phyloP scores from a whole-genome alignment of 2,888 invertebrate genomes.

The Coleophora deauratella region DNA sequence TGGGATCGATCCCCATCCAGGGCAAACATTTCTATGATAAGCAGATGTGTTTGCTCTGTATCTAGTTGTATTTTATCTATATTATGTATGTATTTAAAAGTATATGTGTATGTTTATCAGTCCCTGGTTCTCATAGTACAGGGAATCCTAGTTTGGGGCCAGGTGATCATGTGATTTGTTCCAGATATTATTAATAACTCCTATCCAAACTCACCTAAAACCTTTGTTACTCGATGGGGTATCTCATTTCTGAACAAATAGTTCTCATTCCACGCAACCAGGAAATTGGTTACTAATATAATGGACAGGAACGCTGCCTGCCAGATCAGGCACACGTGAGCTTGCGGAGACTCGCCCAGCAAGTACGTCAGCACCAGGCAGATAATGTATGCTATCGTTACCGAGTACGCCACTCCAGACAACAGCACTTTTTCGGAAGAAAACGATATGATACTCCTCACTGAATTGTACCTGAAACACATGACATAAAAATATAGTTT shows the following conservation, averaged over 20 bases:
- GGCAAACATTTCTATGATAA: too few relatives aligned
- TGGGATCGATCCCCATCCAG: too few relatives aligned
- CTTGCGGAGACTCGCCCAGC: constrained; percentile 51
- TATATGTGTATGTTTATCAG: too few relatives aligned
- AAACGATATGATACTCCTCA: constrained; percentile 58
- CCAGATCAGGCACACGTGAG: constrained; percentile 55
- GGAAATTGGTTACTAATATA: constrained; percentile 55
- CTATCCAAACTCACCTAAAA: constrained; percentile 63
- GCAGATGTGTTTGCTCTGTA: too few relatives aligned
- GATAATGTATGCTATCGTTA: constrained; percentile 52
- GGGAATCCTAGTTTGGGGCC: too few relatives aligned
- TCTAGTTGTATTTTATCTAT: too few relatives aligned
- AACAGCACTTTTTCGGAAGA: constrained; percentile 60
- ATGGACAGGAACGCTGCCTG: constrained; percentile 59
- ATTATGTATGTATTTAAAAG: too few relatives aligned
- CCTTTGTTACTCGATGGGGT: constrained; percentile 64
- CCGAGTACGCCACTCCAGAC: constrained; percentile 60
- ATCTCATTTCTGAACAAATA: constrained; percentile 70
- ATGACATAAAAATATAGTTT: neutral
- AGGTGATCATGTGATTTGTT: too few relatives aligned
- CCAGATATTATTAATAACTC: too few relatives aligned
- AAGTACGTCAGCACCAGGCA: constrained; percentile 56
- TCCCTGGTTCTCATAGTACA: too few relatives aligned
- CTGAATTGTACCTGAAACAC: constrained; percentile 45
- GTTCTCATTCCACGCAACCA: constrained; percentile 63